These are phyloP conservation scores for Barnardius zonarius DNA, from an alignment of 2,113 vertebrate genomes.

Conservation along the genomic window DNA sequence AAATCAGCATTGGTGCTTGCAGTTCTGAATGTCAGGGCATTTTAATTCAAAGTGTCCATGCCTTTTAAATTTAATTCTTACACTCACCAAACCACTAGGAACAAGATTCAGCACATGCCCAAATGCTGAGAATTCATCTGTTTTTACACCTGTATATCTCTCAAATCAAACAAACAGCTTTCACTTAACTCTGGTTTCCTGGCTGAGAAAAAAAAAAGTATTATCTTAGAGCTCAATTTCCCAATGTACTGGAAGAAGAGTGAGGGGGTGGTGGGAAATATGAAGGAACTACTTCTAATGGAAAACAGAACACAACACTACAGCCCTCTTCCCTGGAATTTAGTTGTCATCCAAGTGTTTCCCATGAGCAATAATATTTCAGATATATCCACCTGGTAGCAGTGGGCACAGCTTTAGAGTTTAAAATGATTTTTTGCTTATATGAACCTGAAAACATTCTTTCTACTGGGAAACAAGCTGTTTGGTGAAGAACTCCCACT, in stretches of 20 bases:
- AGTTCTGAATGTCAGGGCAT: background rate
- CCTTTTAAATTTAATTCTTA: background rate
- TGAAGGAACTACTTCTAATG: background rate
- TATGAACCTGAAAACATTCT: slow-evolving; percentile 26
- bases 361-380: background rate
- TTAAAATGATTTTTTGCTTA: background rate
- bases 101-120: rapidly evolving
- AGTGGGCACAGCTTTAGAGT: background rate
- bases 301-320: slow-evolving; percentile 2
- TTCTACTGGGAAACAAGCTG: slow-evolving; percentile 31
- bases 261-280: background rate
- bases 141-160: background rate
- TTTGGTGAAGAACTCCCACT: slow-evolving; percentile 40
- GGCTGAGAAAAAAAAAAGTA: background rate
- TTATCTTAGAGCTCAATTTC: background rate
- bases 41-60: background rate
- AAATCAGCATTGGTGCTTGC: background rate
- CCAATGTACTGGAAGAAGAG: background rate
- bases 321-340: background rate
- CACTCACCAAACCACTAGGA: background rate
- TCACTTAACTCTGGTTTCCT: background rate
- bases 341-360: slow-evolving; percentile 22
- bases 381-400: slow-evolving; percentile 10
- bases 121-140: background rate
- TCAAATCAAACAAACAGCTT: background rate